Conservation (phyloP, 2,888 invertebrate species). For the Exephanes ischioxanthus region DNA sequence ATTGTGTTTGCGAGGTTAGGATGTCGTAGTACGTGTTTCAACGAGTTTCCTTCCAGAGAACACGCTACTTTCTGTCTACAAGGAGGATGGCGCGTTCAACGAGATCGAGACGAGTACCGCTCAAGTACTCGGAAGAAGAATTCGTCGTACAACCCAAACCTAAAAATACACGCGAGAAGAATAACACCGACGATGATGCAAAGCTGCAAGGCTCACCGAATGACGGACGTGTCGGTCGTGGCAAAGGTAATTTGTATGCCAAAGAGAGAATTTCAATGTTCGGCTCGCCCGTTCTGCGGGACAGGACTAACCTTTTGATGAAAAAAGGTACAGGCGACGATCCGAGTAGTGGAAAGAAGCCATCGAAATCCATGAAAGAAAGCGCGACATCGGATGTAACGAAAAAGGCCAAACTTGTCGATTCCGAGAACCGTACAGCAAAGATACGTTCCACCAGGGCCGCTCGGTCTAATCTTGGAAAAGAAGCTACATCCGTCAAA, state of each 20-base stretch:
- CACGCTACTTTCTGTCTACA: neutral
- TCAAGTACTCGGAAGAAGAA: constrained; percentile 37
- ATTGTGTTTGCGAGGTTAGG: constrained; percentile 51
- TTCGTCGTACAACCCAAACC: constrained; percentile 4
- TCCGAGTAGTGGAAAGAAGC: constrained; percentile 19
- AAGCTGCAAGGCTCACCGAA: neutral
- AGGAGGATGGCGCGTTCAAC: constrained; percentile 59
- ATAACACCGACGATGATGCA: neutral
- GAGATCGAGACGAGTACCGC: constrained; percentile 45
- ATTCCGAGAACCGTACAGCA: neutral
- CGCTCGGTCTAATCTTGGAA: neutral
- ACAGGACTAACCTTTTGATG: constrained; percentile 71
- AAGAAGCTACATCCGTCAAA: neutral
- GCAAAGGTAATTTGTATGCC: constrained; percentile 64
- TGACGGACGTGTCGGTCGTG: neutral
- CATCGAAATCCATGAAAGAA: constrained; percentile 11
- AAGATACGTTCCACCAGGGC: neutral
- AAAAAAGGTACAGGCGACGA: constrained; percentile 64
- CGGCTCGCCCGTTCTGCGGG: constrained; percentile 66
- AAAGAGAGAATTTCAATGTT: constrained; percentile 31
- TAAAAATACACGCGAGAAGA: neutral
- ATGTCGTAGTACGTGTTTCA: neutral
- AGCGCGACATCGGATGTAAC: neutral
- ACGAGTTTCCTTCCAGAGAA: constrained; percentile 37
- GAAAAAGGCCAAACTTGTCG: neutral